phyloP scores from a whole-genome alignment of 2,797 vertebrate genomes.

The Melanotaenia nigrans region DNA sequence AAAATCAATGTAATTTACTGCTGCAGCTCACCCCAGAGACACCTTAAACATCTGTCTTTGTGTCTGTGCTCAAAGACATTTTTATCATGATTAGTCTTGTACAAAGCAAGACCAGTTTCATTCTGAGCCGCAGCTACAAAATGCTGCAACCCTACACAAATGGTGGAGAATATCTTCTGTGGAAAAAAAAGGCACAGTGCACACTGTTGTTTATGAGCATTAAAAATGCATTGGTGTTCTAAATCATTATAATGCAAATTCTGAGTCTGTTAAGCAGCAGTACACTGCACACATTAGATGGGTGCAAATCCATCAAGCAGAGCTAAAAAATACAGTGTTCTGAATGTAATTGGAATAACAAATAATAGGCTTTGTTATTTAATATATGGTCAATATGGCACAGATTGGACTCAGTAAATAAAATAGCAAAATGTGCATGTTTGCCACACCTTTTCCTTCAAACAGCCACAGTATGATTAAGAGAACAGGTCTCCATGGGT shows the following conservation, averaged over 20 bases:
- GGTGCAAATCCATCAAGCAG: constrained; percentile 78
- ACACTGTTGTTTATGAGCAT: constrained; percentile 76
- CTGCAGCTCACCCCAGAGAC: constrained; percentile 25
- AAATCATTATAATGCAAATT: constrained; percentile 82
- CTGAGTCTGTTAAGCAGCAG: constrained; percentile 74
- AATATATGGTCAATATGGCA: constrained; percentile 76
- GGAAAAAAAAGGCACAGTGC: constrained; percentile 44
- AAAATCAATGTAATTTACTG: constrained; percentile 30
- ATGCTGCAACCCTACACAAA: constrained; percentile 52
- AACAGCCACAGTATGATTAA: constrained; percentile 64
- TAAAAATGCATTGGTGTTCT: constrained; percentile 79
- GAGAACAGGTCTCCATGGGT: constrained; percentile 51
- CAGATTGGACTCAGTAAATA: constrained; percentile 63
- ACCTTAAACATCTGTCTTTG: constrained; percentile 37
- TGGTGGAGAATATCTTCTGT: constrained; percentile 57
- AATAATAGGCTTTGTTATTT: constrained; percentile 73
- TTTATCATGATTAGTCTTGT: constrained; percentile 36
- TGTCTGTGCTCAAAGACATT: constrained; percentile 32
- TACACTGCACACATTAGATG: constrained; percentile 71
- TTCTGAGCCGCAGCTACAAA: constrained; percentile 45
- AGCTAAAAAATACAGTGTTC: constrained; percentile 69
- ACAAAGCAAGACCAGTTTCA: constrained; percentile 42
- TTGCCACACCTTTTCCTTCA: constrained; percentile 67
- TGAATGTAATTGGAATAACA: constrained; percentile 79
- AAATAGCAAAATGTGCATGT: constrained; percentile 66